These are phyloP conservation scores for Ictalurus furcatus DNA, from an alignment of 2,113 vertebrate genomes.

Conservation along the genomic window DNA sequence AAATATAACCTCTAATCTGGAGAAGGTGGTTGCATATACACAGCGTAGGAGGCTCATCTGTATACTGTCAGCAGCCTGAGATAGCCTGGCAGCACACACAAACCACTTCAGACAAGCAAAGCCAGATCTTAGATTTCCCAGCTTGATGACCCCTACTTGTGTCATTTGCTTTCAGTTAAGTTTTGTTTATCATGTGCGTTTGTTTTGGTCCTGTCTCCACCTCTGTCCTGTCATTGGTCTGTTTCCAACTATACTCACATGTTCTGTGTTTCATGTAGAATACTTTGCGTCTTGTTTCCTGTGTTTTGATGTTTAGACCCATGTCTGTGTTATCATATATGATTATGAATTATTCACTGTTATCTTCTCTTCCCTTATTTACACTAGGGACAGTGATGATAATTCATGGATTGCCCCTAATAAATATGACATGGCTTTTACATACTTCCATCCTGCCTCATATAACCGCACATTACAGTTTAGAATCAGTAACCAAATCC, in stretches of 20 bases:
- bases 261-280: not conserved
- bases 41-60: constrained; percentile 27
- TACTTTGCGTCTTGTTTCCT: not conserved
- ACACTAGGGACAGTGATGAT: not conserved
- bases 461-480: not conserved
- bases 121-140: not conserved
- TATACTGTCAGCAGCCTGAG: constrained; percentile 40
- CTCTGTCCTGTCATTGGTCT: not conserved
- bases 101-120: not conserved
- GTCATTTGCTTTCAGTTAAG: not conserved
- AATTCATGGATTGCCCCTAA: not conserved
- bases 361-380: not conserved
- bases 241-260: not conserved
- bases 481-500: not conserved
- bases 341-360: not conserved
- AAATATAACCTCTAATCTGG: constrained; percentile 49
- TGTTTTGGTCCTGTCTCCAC: not conserved
- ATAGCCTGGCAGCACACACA: constrained; percentile 12
- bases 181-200: not conserved
- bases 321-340: not conserved
- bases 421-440: not conserved
- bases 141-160: not conserved
- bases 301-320: not conserved
- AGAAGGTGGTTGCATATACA: constrained; percentile 5
- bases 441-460: not conserved